These are phyloP conservation scores for Potamarius usumacintae DNA, from an alignment of 2,113 vertebrate species.

Conservation along the genomic window DNA sequence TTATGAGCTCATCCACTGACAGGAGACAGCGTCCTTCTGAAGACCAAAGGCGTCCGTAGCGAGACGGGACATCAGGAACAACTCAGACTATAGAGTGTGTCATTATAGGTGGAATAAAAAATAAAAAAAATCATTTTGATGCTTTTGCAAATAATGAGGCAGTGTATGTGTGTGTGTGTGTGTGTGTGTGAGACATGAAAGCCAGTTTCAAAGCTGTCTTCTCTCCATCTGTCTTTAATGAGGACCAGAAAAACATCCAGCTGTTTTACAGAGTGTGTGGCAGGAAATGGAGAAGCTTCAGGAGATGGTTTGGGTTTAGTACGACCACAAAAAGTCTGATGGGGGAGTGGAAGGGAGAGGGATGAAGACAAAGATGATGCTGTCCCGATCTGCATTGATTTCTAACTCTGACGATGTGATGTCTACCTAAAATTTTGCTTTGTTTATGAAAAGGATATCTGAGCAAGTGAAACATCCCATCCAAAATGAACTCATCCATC, in stretches of 20 bases:
- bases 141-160: neutral
- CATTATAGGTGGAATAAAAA: neutral
- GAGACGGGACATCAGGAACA: neutral
- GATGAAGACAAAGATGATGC: neutral
- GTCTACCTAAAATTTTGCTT: neutral
- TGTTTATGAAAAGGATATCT: too few species aligned
- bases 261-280: slow-evolving; percentile 14
- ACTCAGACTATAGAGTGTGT: neutral
- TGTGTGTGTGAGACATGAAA: slow-evolving; percentile 13
- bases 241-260: slow-evolving; percentile 22
- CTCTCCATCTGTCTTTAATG: slow-evolving; percentile 16
- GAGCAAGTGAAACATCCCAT: too few species aligned
- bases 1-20: neutral
- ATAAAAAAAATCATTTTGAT: too few species aligned
- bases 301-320: neutral
- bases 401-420: neutral
- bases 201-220: slow-evolving; percentile 3
- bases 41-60: neutral
- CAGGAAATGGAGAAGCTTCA: slow-evolving; percentile 14
- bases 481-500: too few species aligned
- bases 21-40: neutral
- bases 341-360: neutral
- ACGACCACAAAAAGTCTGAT: neutral
- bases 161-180: too few species aligned
- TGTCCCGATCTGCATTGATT: neutral